Evolutionary conservation across 2,888 invertebrate genomes (phyloP), one percentile per base, ranked within the genome.

Genomic region (Aleiodes alternator): DNA sequence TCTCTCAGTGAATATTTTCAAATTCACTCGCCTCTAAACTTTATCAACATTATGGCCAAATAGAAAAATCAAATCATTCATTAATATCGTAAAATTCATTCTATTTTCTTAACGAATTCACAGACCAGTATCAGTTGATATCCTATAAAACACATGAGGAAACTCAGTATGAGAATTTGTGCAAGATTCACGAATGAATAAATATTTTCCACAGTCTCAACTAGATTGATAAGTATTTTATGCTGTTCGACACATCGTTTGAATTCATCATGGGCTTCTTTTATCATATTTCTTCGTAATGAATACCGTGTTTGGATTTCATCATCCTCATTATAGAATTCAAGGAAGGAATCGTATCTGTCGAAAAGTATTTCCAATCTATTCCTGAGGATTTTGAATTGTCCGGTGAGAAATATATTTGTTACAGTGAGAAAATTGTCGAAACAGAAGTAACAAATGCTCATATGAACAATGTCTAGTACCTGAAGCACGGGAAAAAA

Each of bases 351-450:
- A 51, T 61, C 2, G 23, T 23, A 53, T 16, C n/a, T 56, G 61
- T 69, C 75, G 55, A 70, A 74, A 8, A 79, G 34, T 34, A 51
- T 31, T 59, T 72, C 78, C 16, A 85, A 66, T 75, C 76, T 74
- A 38, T 78, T 69, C 64, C 82, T 81, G 43, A 85, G 66, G 34
- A 85, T 83, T 48, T 79, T 78, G 76, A 85, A 85, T 75, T 84
- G 84, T 12, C 79, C 81, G 7, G 80, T 80, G 0, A 77, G 72
- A 55, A 81, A 79, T 3, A 84, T 61, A 68, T 81, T 82, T 3
- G 81, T 59, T 7, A 82, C 38, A 55, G 76, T 77, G 6, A 84
- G 56, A 4, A 82, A 76, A 73, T 80, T 84, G 53, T 84, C 84
- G 57, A 84, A 84, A 75, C 83, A 84, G 48, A 80, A 80, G 70